These are phyloP conservation scores for Polydrusus tereticollis DNA, from an alignment of 2,888 invertebrate species.

Conservation along the genomic window DNA sequence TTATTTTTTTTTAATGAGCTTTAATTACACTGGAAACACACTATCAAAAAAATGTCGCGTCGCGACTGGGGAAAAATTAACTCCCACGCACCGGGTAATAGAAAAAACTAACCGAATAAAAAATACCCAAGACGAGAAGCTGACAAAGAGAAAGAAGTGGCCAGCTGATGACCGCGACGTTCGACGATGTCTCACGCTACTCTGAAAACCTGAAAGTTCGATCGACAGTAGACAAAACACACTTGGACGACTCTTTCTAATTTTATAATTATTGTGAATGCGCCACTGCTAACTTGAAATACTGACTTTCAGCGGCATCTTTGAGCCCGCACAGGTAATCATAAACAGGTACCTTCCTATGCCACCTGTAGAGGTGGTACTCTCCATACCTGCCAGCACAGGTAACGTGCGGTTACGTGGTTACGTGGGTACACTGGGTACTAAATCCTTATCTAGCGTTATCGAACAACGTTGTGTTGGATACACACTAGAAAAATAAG, in stretches of 20 bases:
- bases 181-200: constrained; percentile 24
- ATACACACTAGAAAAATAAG: background rate
- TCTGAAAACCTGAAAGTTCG: constrained; percentile 34
- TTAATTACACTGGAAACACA: constrained; percentile 21
- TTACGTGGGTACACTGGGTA: background rate
- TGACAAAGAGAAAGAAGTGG: constrained; percentile 40
- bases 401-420: too few species aligned
- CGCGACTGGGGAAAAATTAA: constrained; percentile 19
- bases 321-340: constrained; percentile 33
- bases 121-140: background rate
- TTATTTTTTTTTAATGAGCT: background rate
- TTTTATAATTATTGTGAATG: constrained; percentile 44
- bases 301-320: constrained; percentile 45
- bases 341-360: constrained; percentile 24
- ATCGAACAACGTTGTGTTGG: too few species aligned
- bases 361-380: background rate
- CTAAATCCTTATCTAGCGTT: background rate
- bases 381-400: background rate
- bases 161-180: constrained; percentile 39
- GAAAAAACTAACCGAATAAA: background rate
- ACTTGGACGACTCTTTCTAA: constrained; percentile 45
- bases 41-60: background rate
- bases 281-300: constrained; percentile 19
- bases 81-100: constrained; percentile 6
- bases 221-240: constrained; percentile 23